These are phyloP conservation scores for Lepidotrigona ventralis DNA, from an alignment of 1,140 invertebrate genomes.

Conservation along the genomic window DNA sequence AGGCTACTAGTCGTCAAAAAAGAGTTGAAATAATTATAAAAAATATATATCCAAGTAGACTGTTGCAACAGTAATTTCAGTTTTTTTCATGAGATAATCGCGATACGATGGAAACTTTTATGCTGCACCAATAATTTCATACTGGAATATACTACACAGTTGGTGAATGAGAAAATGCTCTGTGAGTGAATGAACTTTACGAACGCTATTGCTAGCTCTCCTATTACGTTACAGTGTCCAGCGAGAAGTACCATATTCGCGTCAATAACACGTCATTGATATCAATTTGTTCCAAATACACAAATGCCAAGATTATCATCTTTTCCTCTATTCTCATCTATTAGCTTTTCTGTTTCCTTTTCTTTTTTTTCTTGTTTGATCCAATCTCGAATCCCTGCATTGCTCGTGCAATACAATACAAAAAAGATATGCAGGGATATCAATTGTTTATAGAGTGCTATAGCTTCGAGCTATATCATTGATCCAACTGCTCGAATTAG, in stretches of 20 bases:
- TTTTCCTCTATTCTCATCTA: no score
- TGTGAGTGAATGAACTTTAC: no score
- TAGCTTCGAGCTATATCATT: constrained; percentile 11
- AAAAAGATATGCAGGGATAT: background rate
- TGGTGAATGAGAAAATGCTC: no score
- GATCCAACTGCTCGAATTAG: constrained; percentile 32
- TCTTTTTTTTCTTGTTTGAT: background rate
- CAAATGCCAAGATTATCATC: background rate
- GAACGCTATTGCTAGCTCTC: background rate
- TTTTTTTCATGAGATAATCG: no score
- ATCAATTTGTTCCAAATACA: background rate
- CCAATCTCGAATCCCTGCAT: constrained; percentile 10
- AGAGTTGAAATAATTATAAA: no score
- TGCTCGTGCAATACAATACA: background rate
- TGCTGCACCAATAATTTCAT: no score
- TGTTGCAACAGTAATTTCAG: no score
- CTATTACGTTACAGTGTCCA: background rate
- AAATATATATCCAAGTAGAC: no score
- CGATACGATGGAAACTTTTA: no score
- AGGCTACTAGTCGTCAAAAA: no score
- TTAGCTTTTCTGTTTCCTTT: background rate
- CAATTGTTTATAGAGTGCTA: background rate
- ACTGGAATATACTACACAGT: no score
- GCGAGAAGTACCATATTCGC: background rate
- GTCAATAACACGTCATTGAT: background rate